Percentiles rank a stretch among this genome's conserved stretches.
Evolutionary conservation across 1,140 invertebrate genomes (phyloP).

Genomic region (Portunus trituberculatus): DNA sequence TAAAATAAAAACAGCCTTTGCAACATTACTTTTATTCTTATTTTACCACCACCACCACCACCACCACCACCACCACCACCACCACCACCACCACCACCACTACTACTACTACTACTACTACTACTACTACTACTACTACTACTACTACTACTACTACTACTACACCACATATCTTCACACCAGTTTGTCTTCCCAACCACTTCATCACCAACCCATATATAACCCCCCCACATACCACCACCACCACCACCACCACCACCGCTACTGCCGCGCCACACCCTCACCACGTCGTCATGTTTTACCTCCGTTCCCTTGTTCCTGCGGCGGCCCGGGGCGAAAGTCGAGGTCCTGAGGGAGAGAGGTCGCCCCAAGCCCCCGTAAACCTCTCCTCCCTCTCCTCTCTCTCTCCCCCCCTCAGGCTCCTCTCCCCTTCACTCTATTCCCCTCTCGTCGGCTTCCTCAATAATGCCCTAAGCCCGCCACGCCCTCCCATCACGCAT

Average conservation of each 20-base stretch:
- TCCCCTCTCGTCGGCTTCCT: background rate
- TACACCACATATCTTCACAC: background rate
- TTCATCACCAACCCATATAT: background rate
- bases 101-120: background rate
- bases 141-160: background rate
- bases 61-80: background rate
- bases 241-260: slow-evolving; percentile 34
- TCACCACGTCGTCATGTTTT: background rate
- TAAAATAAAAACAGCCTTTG: no score
- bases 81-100: background rate
- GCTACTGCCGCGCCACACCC: background rate
- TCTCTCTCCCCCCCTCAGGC: background rate
- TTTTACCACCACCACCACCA: background rate
- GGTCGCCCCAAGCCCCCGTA: background rate
- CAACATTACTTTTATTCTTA: no score
- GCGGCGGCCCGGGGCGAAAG: background rate
- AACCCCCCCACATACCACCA: no score
- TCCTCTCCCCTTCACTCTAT: background rate
- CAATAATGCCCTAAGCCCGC: slow-evolving; percentile 56
- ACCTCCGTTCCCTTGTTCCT: background rate
- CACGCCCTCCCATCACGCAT: background rate
- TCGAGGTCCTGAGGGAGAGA: slow-evolving; percentile 24
- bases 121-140: background rate
- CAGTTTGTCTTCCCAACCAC: background rate
- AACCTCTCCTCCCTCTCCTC: background rate